Evolutionary conservation across 2,113 vertebrate species (phyloP).

Genomic region (Halcyon senegalensis): DNA sequence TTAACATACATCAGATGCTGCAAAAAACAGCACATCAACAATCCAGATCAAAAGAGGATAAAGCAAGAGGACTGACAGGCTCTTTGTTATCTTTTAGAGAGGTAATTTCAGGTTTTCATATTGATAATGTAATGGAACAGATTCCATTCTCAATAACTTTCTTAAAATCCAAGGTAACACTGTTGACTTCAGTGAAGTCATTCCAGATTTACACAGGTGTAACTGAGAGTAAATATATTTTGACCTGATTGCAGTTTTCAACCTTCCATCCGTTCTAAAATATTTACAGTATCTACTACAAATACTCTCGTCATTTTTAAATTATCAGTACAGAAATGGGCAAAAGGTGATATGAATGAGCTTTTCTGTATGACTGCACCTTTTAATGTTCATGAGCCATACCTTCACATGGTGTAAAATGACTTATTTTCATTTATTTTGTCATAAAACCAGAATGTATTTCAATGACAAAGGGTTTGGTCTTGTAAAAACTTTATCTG

Average conservation of each 20-base stretch:
- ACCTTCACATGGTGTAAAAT: not conserved
- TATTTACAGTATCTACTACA: not conserved
- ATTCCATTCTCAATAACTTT: not conserved
- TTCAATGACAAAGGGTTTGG: not conserved
- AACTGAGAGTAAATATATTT: not conserved
- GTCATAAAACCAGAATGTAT: not conserved
- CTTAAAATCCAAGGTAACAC: slow-evolving; percentile 21
- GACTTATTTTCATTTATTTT: not conserved
- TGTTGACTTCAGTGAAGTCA: not conserved
- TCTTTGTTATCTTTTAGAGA: slow-evolving; percentile 24
- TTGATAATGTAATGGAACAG: slow-evolving; percentile 1
- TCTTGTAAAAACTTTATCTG: slow-evolving; percentile 36
- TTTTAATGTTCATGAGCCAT: fast-evolving
- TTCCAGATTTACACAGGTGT: not conserved
- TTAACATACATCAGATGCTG: slow-evolving; percentile 15
- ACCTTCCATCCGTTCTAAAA: not conserved
- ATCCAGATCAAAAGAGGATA: slow-evolving; percentile 33
- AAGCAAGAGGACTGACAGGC: slow-evolving; percentile 5
- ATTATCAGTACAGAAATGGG: not conserved
- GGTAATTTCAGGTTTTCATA: slow-evolving; percentile 21
- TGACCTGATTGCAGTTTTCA: not conserved
- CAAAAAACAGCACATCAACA: not conserved
- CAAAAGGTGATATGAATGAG: not conserved
- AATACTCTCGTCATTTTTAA: not conserved
- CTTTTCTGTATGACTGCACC: not conserved